Evolutionary conservation across 2,797 vertebrate genomes (phyloP).

Genomic region (Pristis pectinata): DNA sequence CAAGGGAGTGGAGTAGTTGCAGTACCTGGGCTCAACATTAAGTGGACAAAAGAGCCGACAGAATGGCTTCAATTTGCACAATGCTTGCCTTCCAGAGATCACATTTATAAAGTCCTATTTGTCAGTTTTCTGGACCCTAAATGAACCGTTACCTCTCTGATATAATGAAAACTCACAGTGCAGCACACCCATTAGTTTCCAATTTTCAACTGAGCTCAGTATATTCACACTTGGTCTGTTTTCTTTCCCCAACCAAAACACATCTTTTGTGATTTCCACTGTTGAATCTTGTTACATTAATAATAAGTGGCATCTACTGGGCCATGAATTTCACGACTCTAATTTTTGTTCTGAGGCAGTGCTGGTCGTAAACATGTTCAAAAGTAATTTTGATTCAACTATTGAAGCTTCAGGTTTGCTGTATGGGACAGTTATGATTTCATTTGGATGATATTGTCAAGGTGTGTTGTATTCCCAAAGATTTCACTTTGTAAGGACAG

Average conservation of each 20-base stretch:
- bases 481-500: constrained; percentile 11
- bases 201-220: background rate
- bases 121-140: background rate
- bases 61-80: constrained; percentile 31
- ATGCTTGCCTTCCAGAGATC: background rate
- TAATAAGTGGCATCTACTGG: background rate
- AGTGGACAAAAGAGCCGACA: background rate
- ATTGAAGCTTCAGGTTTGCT: background rate
- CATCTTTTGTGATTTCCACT: background rate
- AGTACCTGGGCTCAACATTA: background rate
- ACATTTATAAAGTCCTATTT: constrained; percentile 11
- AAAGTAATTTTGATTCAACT: constrained; percentile 19
- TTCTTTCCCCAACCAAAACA: background rate
- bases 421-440: background rate
- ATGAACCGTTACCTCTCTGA: background rate
- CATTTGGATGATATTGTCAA: background rate
- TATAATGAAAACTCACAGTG: constrained; percentile 6
- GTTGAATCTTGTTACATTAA: background rate
- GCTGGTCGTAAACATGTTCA: constrained; percentile 32
- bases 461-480: background rate
- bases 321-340: constrained; percentile 8
- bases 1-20: constrained; percentile 4
- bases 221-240: background rate
- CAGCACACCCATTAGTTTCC: background rate
- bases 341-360: constrained; percentile 26